A percentile compares a stretch with the other conserved stretches of the same genome.
These are phyloP conservation scores for Drosophila bipectinata DNA, from an alignment of 1,140 invertebrate genomes.

Conservation along the genomic window DNA sequence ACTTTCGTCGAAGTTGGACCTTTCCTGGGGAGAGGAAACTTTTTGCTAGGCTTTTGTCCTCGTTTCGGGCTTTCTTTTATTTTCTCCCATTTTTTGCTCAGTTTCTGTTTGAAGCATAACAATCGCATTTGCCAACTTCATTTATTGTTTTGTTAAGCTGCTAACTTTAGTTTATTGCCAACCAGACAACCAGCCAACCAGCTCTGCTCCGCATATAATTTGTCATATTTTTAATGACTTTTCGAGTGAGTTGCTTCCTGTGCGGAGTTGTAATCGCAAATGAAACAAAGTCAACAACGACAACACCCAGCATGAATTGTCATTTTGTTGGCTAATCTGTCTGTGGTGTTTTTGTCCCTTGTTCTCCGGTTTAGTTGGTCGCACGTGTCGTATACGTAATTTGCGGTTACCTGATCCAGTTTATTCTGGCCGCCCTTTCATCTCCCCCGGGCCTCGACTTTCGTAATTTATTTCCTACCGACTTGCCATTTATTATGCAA, in stretches of 20 bases:
- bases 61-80: conserved; percentile 11
- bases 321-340: conserved; percentile 66
- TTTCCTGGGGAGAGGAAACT: conserved; percentile 48
- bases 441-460: conserved; percentile 2
- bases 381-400: conserved; percentile 66
- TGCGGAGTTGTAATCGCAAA: conserved; percentile 51
- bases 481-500: conserved; percentile 75
- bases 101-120: conserved; percentile 58
- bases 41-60: conserved; percentile 25
- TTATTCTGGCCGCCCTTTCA: conserved; percentile 19
- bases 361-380: conserved; percentile 19
- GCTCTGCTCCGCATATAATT: conserved; percentile 59
- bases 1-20: conserved; percentile 73
- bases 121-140: conserved; percentile 80
- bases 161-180: conserved; percentile 80
- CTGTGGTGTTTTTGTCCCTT: conserved; percentile 14
- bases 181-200: conserved; percentile 14
- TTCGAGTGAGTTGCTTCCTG: conserved; percentile 66
- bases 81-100: conserved; percentile 30
- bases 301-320: conserved; percentile 31
- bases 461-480: conserved; percentile 66
- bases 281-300: conserved; percentile 50
- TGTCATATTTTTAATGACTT: conserved; percentile 82
- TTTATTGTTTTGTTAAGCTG: conserved; percentile 82
- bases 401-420: conserved; percentile 56